phyloP scores from a whole-genome alignment of 2,797 vertebrate genomes.

The Neomorphus geoffroyi region DNA sequence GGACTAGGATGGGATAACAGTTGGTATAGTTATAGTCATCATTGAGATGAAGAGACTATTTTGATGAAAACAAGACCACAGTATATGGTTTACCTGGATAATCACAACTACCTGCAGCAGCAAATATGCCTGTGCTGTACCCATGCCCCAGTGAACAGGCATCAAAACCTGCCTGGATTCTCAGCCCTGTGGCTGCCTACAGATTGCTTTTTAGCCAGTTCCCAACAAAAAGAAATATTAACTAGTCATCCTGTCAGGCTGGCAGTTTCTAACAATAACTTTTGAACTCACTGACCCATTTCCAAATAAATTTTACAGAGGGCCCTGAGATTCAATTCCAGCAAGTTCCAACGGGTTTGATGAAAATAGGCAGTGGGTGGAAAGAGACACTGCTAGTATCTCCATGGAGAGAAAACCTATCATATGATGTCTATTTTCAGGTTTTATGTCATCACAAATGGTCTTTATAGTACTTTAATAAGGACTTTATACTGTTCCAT shows the following conservation, averaged over 20 bases:
- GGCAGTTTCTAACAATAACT: neutral
- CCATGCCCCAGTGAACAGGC: neutral
- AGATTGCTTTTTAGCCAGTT: neutral
- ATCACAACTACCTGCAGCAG: neutral
- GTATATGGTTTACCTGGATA: neutral
- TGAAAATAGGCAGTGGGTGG: neutral
- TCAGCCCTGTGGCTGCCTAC: neutral
- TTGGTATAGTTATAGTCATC: neutral
- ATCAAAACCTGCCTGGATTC: neutral
- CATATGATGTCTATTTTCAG: neutral
- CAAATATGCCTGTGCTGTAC: neutral
- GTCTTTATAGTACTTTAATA: neutral
- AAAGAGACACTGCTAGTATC: neutral
- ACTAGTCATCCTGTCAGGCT: neutral
- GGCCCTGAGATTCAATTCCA: neutral
- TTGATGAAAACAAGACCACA: neutral
- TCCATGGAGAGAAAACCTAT: neutral
- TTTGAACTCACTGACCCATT: neutral
- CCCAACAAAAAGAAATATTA: neutral
- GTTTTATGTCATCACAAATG: neutral
- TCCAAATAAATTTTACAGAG: neutral
- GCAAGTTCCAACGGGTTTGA: fast-evolving
- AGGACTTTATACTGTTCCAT: neutral
- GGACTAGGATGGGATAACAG: neutral
- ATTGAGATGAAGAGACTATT: neutral